Percentiles rank a stretch among this genome's conserved stretches.
phyloP scores from a whole-genome alignment of 2,797 vertebrate species.

The Macropodus opercularis region DNA sequence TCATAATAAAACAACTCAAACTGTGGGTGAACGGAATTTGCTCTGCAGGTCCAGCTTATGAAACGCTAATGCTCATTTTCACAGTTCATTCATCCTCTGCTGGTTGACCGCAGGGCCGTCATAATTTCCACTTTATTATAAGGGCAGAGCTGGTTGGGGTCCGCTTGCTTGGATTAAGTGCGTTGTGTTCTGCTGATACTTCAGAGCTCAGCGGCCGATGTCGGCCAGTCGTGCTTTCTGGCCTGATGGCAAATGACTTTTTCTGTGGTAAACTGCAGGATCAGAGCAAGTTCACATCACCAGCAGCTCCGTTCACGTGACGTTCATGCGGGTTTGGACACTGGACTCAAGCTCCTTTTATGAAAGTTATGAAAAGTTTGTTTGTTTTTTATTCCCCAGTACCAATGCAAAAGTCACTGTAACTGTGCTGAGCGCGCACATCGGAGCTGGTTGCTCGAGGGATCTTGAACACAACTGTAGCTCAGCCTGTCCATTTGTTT shows the following conservation, averaged over 20 bases:
- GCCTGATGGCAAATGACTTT: neutral
- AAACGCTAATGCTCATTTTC: slow-evolving; percentile 27
- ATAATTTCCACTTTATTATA: slow-evolving; percentile 1
- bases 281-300: too few relatives aligned
- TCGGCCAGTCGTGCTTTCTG: neutral
- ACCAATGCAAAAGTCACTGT: neutral
- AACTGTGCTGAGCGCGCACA: neutral
- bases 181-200: neutral
- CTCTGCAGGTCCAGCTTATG: slow-evolving; percentile 1
- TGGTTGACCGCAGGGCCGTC: slow-evolving; percentile 20
- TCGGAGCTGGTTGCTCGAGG: neutral
- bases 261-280: too few relatives aligned
- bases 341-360: slow-evolving; percentile 1
- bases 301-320: slow-evolving; percentile 3
- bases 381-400: slow-evolving; percentile 4
- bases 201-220: slow-evolving; percentile 10
- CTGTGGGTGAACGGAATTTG: slow-evolving; percentile 10
- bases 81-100: slow-evolving; percentile 15
- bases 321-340: slow-evolving; percentile 14
- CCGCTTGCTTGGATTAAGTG: neutral
- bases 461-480: neutral
- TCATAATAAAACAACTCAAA: slow-evolving; percentile 2
- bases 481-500: neutral
- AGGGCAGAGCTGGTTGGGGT: neutral
- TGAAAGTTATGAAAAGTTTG: slow-evolving; percentile 24